These are phyloP conservation scores for Edolisoma coerulescens DNA, from an alignment of 2,113 vertebrate genomes.

Conservation along the genomic window DNA sequence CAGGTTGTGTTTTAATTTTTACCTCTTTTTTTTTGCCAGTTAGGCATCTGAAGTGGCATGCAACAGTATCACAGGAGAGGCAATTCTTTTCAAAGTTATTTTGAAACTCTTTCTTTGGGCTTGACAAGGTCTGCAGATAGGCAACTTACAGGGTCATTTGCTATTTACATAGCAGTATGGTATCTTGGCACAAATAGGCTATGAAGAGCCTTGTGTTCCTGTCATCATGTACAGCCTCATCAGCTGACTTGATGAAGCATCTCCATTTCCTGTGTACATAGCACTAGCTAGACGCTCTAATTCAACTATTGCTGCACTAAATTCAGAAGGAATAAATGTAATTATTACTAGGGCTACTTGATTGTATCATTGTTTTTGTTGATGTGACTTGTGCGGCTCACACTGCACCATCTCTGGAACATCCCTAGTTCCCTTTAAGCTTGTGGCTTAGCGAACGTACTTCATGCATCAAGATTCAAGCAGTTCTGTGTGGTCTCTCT, in stretches of 20 bases:
- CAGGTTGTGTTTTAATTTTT: not conserved
- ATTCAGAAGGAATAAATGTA: not conserved
- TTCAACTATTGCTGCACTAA: not conserved
- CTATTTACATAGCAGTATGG: not conserved
- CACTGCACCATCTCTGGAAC: not conserved
- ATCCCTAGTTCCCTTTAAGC: not conserved
- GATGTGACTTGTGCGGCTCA: fast-evolving
- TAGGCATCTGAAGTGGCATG: not conserved
- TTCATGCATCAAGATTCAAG: not conserved
- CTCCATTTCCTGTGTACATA: not conserved
- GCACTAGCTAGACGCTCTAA: not conserved
- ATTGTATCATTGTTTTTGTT: not conserved
- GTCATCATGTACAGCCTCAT: not conserved
- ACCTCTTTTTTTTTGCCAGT: not conserved
- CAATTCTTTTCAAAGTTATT: not conserved
- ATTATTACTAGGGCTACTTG: not conserved
- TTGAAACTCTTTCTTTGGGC: not conserved
- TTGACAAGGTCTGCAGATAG: not conserved
- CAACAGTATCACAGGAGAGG: not conserved
- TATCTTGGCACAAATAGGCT: not conserved
- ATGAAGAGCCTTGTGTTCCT: not conserved
- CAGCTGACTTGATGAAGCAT: not conserved
- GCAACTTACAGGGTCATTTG: not conserved
- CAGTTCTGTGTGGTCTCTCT: not conserved
- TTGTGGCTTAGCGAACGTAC: not conserved